These are phyloP conservation scores for Drosophila serrata DNA, from an alignment of 1,140 invertebrate genomes.

Conservation along the genomic window DNA sequence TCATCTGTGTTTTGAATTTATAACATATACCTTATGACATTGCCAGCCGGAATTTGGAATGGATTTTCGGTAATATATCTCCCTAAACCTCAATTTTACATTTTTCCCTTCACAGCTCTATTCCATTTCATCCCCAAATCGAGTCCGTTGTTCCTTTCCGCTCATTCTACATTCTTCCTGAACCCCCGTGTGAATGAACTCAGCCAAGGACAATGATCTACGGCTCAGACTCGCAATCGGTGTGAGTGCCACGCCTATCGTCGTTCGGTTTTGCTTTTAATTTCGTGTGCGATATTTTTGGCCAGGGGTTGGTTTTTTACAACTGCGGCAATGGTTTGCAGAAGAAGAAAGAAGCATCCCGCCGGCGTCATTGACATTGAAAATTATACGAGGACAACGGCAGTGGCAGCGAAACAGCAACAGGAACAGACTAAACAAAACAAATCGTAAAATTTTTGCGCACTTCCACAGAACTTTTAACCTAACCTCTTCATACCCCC, in stretches of 20 bases:
- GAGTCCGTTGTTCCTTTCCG: not conserved
- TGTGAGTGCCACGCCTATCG: constrained; percentile 43
- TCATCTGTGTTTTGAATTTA: no score
- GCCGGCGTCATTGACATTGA: constrained; percentile 81
- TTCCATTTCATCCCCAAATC: constrained; percentile 9
- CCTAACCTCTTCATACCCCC: not conserved
- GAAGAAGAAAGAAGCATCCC: constrained; percentile 6
- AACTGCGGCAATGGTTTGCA: constrained; percentile 48
- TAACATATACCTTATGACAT: not conserved
- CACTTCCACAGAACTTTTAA: constrained; percentile 13
- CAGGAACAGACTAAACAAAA: constrained; percentile 64
- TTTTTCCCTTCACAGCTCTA: not conserved
- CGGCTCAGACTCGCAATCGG: constrained; percentile 42
- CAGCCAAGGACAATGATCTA: constrained; percentile 83
- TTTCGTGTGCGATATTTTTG: constrained; percentile 72
- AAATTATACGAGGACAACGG: constrained; percentile 59
- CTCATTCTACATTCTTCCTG: not conserved
- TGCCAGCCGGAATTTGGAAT: not conserved
- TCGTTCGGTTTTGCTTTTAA: constrained; percentile 41
- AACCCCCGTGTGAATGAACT: constrained; percentile 75
- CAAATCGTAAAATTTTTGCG: constrained; percentile 69
- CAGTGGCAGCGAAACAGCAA: constrained; percentile 5
- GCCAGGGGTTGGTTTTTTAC: constrained; percentile 75
- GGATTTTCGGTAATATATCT: no score
- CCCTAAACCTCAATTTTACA: not conserved